These are phyloP conservation scores for Melipona beecheii DNA, from an alignment of 2,888 invertebrate species.

Conservation along the genomic window DNA sequence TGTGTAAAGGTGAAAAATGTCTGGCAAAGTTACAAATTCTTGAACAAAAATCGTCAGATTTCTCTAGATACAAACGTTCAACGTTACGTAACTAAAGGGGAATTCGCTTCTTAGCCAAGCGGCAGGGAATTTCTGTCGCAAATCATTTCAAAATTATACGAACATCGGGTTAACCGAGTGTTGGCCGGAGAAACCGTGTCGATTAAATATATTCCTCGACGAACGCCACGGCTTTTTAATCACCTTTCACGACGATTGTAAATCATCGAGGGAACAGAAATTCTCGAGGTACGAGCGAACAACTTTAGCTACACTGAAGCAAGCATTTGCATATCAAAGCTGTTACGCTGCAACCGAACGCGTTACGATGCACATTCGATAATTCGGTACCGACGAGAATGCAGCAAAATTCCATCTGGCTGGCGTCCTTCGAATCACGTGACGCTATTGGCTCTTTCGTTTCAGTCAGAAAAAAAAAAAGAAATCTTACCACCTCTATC, in stretches of 20 bases:
- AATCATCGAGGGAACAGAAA: constrained; percentile 19
- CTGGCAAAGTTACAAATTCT: background rate
- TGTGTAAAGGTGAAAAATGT: background rate
- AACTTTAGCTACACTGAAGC: constrained; percentile 11
- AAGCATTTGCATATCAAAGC: constrained; percentile 55
- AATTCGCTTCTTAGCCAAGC: background rate
- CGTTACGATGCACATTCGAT: constrained; percentile 44
- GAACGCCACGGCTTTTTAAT: background rate
- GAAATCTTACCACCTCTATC: background rate
- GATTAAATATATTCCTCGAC: background rate
- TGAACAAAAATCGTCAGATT: background rate
- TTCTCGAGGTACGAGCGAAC: constrained; percentile 22
- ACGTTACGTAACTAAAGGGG: constrained; percentile 1
- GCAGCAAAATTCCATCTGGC: constrained; percentile 36
- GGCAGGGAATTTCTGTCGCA: background rate
- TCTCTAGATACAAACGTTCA: background rate
- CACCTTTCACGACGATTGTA: background rate
- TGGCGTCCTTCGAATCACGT: constrained; percentile 35
- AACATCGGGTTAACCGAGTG: background rate
- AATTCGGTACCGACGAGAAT: constrained; percentile 20
- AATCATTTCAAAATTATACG: background rate
- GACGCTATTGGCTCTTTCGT: constrained; percentile 23
- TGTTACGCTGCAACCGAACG: constrained; percentile 37
- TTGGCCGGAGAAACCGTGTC: background rate
- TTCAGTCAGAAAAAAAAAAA: constrained; percentile 3